Evolutionary conservation across 2,888 invertebrate species (phyloP).

Genomic region (Spodoptera picta): DNA sequence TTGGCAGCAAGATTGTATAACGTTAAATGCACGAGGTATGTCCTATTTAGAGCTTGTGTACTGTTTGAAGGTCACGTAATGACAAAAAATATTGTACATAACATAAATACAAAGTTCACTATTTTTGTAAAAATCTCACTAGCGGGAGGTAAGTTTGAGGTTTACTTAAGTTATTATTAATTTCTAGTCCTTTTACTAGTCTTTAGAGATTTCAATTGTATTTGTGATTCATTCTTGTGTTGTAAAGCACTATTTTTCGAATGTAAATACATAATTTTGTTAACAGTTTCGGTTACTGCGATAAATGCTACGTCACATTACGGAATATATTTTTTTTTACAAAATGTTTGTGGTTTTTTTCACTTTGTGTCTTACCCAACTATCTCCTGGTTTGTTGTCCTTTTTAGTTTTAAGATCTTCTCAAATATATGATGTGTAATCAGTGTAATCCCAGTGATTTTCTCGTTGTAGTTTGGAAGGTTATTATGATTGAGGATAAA

Average conservation of each 20-base stretch:
- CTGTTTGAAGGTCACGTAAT: constrained; percentile 21
- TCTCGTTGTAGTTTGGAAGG: no score
- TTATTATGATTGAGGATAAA: not conserved
- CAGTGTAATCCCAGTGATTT: no score
- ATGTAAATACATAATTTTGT: constrained; percentile 47
- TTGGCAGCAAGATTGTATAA: constrained; percentile 26
- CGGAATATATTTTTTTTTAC: constrained; percentile 63
- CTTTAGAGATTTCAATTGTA: constrained; percentile 42
- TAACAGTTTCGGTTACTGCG: constrained; percentile 34
- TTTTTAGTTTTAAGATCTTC: not conserved
- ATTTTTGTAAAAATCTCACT: constrained; percentile 51
- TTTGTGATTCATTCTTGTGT: constrained; percentile 34
- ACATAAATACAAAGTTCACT: constrained; percentile 40
- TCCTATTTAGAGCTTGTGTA: constrained; percentile 17
- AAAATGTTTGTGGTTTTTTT: constrained; percentile 32
- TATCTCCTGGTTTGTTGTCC: not conserved
- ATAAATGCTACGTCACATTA: constrained; percentile 51
- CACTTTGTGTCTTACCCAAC: constrained; percentile 19
- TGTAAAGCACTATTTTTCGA: constrained; percentile 46
- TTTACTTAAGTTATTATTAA: constrained; percentile 34
- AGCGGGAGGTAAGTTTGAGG: constrained; percentile 22
- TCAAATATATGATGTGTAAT: no score
- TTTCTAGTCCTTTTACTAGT: constrained; percentile 51
- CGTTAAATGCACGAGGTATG: constrained; percentile 31
- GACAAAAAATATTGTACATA: constrained; percentile 46